Conservation (phyloP, 2,797 vertebrate genomes). For the Sylvilagus floridanus region DNA sequence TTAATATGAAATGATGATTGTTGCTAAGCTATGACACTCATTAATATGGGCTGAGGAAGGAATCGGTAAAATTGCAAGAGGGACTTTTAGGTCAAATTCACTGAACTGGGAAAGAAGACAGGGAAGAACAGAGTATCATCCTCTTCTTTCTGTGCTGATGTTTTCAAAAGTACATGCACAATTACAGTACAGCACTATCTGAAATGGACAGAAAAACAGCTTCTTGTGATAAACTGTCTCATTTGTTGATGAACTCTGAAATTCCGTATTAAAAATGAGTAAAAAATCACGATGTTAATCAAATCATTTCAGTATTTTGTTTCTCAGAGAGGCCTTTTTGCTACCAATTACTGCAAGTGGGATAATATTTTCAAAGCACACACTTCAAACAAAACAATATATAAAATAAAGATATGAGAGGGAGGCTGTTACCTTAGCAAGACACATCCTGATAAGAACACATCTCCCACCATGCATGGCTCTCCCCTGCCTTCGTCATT, state of each 20-base stretch:
- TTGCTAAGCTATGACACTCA: constrained; percentile 43
- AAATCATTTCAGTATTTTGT: constrained; percentile 65
- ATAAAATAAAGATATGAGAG: neutral
- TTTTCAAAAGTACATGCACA: neutral
- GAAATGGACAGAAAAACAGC: constrained; percentile 50
- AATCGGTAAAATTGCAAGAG: constrained; percentile 67
- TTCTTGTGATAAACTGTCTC: constrained; percentile 40
- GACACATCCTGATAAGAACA: neutral
- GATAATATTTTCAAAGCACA: constrained; percentile 64
- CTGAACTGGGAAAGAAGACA: constrained; percentile 21
- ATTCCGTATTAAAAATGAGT: constrained; percentile 69
- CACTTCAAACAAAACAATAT: constrained; percentile 36
- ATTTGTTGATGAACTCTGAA: constrained; percentile 54
- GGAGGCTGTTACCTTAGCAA: constrained; percentile 41
- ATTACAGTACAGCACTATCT: constrained; percentile 1
- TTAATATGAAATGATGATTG: constrained; percentile 83
- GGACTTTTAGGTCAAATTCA: constrained; percentile 54
- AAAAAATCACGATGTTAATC: constrained; percentile 55
- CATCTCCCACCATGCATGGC: neutral
- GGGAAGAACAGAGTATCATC: neutral
- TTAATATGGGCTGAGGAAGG: constrained; percentile 51
- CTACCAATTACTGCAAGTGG: constrained; percentile 54
- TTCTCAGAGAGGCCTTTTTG: constrained; percentile 60
- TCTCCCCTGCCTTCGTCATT: neutral
- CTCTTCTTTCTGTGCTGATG: neutral